These are phyloP conservation scores for Liodrosophila aerea DNA, from an alignment of 2,888 invertebrate genomes.

Conservation along the genomic window DNA sequence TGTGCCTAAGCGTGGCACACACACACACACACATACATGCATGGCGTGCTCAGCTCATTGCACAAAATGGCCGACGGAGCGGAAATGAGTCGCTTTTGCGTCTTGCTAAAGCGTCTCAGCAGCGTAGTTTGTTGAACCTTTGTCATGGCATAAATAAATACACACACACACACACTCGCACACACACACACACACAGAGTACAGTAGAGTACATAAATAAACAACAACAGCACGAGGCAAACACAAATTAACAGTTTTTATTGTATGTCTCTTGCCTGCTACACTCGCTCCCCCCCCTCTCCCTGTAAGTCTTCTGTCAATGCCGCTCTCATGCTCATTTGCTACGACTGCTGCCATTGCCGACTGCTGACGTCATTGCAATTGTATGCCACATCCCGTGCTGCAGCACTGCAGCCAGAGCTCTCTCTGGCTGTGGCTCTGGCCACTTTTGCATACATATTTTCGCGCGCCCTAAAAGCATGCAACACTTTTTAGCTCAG, in stretches of 20 bases:
- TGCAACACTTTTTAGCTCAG: slow-evolving; percentile 56
- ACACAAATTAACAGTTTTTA: slow-evolving; percentile 64
- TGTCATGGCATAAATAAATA: slow-evolving; percentile 50
- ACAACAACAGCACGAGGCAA: slow-evolving; percentile 23
- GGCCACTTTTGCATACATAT: slow-evolving; percentile 61
- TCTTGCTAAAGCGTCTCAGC: slow-evolving; percentile 33
- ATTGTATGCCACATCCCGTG: slow-evolving; percentile 8
- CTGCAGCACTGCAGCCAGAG: not conserved
- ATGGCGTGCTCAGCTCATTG: slow-evolving; percentile 34
- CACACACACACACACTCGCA: slow-evolving; percentile 15
- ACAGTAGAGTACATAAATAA: slow-evolving; percentile 18
- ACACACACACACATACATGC: slow-evolving; percentile 3
- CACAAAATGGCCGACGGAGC: slow-evolving; percentile 55
- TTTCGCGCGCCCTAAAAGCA: slow-evolving; percentile 57
- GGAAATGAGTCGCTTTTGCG: slow-evolving; percentile 53
- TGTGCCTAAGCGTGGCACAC: slow-evolving; percentile 21
- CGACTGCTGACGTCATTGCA: slow-evolving; percentile 56
- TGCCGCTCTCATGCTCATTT: slow-evolving; percentile 7
- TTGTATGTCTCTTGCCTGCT: slow-evolving; percentile 29
- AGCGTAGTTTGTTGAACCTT: slow-evolving; percentile 70
- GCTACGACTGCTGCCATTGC: slow-evolving; percentile 41
- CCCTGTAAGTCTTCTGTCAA: not conserved
- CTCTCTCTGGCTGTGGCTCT: slow-evolving; percentile 9
- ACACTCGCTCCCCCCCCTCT: not conserved
- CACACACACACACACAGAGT: slow-evolving; percentile 7